Evolutionary conservation across 2,113 vertebrate genomes (phyloP).

Genomic region (Ophthalmolycus amberensis): DNA sequence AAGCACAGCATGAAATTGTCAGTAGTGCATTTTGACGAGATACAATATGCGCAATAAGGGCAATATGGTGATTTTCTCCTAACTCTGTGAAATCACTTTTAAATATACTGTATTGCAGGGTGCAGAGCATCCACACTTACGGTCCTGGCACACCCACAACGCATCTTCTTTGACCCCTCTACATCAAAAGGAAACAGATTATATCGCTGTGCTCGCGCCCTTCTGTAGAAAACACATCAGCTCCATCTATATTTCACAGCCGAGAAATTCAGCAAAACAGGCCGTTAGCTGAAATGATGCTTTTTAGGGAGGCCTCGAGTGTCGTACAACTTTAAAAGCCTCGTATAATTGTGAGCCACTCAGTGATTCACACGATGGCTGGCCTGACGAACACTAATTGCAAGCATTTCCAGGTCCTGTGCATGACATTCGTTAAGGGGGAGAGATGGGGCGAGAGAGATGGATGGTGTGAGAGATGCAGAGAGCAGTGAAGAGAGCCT

Average conservation of each 20-base stretch:
- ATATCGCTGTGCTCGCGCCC: slow-evolving; percentile 2
- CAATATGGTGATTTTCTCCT: slow-evolving; percentile 15
- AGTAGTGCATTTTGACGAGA: slow-evolving; percentile 1
- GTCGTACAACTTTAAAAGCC: slow-evolving; percentile 57
- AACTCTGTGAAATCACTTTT: slow-evolving; percentile 13
- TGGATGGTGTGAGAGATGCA: slow-evolving; percentile 31
- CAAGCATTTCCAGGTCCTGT: slow-evolving; percentile 29
- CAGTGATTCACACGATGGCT: slow-evolving; percentile 41
- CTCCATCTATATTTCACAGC: slow-evolving; percentile 60
- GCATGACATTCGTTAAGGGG: background rate
- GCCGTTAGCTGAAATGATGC: slow-evolving; percentile 26
- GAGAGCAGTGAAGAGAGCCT: slow-evolving; percentile 32
- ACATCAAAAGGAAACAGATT: slow-evolving; percentile 36
- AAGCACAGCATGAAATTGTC: slow-evolving; percentile 28
- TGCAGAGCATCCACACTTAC: slow-evolving; percentile 23
- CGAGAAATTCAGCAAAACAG: slow-evolving; percentile 44
- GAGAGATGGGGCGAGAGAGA: slow-evolving; percentile 8
- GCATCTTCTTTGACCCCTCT: slow-evolving; percentile 35
- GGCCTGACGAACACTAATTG: slow-evolving; percentile 45
- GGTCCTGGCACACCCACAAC: slow-evolving; percentile 21
- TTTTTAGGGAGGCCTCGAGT: slow-evolving; percentile 47
- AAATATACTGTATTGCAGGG: background rate
- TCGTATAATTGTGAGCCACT: slow-evolving; percentile 65
- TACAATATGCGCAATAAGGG: background rate
- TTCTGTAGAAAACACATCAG: slow-evolving; percentile 44